A percentile compares a stretch with the other conserved stretches of the same genome.
Conservation (phyloP, 2,797 vertebrate genomes). For the Odontamblyopus lacepedii region DNA sequence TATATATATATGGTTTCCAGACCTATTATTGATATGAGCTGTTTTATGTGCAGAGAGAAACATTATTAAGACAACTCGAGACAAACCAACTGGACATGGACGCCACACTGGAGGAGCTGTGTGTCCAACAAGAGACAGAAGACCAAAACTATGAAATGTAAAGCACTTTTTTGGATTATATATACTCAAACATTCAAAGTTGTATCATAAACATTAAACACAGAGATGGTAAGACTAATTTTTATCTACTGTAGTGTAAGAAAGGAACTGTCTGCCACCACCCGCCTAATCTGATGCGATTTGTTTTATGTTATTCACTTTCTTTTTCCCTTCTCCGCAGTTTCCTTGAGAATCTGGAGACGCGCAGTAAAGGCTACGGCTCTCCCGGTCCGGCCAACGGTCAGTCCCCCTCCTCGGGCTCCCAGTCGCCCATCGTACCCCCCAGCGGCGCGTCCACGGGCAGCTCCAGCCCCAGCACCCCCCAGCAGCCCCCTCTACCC, state of each 20-base stretch:
- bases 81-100: conserved; percentile 98
- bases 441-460: conserved; percentile 83
- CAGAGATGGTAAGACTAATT: not conserved
- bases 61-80: conserved; percentile 93
- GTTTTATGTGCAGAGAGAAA: conserved; percentile 85
- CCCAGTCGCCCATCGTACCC: conserved; percentile 89
- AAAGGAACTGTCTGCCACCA: not conserved
- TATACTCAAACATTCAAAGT: not conserved
- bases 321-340: conserved; percentile 61
- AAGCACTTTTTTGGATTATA: conserved; percentile 12
- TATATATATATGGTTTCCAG: not conserved
- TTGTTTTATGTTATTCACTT: not conserved
- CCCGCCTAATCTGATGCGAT: not conserved
- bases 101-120: conserved; percentile 94
- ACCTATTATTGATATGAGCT: not conserved
- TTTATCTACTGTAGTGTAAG: not conserved
- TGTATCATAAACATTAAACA: not conserved
- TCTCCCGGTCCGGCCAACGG: conserved; percentile 85
- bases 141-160: conserved; percentile 99
- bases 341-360: conserved; percentile 93
- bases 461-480: conserved; percentile 91
- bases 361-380: conserved; percentile 81
- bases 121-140: conserved; percentile 95
- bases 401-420: conserved; percentile 92
- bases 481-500: conserved; percentile 80